phyloP scores from a whole-genome alignment of 2,113 vertebrate species.

The Sapajus apella region DNA sequence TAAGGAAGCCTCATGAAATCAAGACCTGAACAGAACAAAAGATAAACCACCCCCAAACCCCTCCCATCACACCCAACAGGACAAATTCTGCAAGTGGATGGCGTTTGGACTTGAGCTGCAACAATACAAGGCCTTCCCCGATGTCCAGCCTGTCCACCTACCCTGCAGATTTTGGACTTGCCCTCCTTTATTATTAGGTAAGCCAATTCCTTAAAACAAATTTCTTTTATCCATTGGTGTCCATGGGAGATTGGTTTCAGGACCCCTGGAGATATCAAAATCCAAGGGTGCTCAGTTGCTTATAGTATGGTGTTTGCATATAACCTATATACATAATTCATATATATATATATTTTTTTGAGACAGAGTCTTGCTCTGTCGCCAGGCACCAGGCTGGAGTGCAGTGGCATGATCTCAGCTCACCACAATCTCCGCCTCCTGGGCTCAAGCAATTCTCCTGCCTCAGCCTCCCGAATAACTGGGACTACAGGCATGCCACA shows the following conservation, averaged over 20 bases:
- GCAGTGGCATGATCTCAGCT: no score
- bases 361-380: no score
- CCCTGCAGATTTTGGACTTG: neutral
- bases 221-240: neutral
- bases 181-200: neutral
- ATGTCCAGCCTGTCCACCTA: neutral
- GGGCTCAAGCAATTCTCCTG: no score
- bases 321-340: neutral
- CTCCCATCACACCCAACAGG: neutral
- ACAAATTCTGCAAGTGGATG: neutral
- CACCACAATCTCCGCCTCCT: no score
- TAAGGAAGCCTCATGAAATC: neutral
- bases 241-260: neutral
- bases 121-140: neutral
- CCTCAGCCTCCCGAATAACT: no score
- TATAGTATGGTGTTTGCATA: neutral
- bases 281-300: neutral
- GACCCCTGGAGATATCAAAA: neutral
- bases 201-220: neutral
- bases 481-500: no score
- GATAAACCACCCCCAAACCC: neutral
- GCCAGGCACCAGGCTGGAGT: no score
- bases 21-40: neutral
- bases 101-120: neutral
- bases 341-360: no score